Evolutionary conservation across 2,113 vertebrate species (phyloP).

Genomic region (Psammodynastes pulverulentus): DNA sequence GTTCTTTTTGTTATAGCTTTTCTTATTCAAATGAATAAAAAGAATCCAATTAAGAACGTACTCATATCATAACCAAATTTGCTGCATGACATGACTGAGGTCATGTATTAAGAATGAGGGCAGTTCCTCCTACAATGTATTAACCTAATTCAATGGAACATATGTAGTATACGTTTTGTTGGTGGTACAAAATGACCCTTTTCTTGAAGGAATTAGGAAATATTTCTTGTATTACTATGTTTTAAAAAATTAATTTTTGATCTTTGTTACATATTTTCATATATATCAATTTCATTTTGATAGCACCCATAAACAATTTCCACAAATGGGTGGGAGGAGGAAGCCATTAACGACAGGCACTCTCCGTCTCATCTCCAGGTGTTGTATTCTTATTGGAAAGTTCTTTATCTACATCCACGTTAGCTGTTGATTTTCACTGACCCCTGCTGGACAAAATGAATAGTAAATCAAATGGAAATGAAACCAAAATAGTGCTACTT

Average conservation of each 20-base stretch:
- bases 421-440: slow-evolving; percentile 36
- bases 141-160: not conserved
- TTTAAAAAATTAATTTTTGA: not conserved
- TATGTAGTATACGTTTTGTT: not conserved
- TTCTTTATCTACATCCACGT: not conserved
- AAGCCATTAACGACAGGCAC: not conserved
- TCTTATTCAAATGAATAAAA: not conserved
- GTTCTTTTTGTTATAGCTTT: not conserved
- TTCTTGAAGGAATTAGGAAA: not conserved
- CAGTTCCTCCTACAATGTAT: not conserved
- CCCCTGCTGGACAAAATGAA: slow-evolving; percentile 45
- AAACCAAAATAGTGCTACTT: not conserved
- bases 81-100: not conserved
- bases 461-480: not conserved
- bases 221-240: not conserved
- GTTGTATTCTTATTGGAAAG: not conserved
- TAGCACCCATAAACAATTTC: not conserved
- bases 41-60: not conserved
- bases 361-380: too few species aligned
- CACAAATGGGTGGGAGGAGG: not conserved
- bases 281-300: not conserved
- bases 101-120: not conserved
- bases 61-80: not conserved
- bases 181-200: not conserved
- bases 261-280: not conserved